Evolutionary conservation across 2,888 invertebrate genomes (phyloP).

Genomic region (Acrobasis consociella): DNA sequence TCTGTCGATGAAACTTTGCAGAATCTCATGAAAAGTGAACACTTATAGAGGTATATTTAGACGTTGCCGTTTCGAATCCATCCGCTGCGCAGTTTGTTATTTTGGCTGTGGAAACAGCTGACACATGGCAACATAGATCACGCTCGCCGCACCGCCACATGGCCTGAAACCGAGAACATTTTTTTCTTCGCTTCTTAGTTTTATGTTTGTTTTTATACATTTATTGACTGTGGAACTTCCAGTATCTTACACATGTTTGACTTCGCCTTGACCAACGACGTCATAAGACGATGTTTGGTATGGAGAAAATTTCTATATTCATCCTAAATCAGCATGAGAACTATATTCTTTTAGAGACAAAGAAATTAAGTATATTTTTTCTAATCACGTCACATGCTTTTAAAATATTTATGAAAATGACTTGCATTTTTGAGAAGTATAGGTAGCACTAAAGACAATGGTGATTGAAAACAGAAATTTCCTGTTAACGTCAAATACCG

Average conservation of each 20-base stretch:
- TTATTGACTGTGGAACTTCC: constrained; percentile 18
- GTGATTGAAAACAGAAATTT: too few relatives aligned
- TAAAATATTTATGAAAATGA: too few relatives aligned
- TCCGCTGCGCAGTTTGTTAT: constrained; percentile 66
- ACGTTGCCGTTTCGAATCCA: constrained; percentile 38
- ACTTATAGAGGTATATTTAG: constrained; percentile 42
- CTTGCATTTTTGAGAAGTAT: too few relatives aligned
- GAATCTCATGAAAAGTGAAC: constrained; percentile 10
- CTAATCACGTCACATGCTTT: neutral
- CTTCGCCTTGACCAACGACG: constrained; percentile 26
- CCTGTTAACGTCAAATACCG: too few relatives aligned
- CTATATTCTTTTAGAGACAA: neutral
- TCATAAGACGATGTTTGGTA: constrained; percentile 7
- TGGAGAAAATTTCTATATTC: neutral
- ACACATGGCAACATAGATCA: constrained; percentile 59
- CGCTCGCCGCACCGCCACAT: constrained; percentile 44
- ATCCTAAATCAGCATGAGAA: neutral
- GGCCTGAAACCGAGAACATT: constrained; percentile 33
- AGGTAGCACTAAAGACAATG: too few relatives aligned
- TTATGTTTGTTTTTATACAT: constrained; percentile 23
- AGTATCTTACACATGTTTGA: constrained; percentile 16
- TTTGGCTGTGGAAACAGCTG: constrained; percentile 60
- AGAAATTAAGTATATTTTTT: neutral
- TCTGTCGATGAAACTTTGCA: neutral
- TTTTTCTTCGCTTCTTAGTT: constrained; percentile 24